Evolutionary conservation across 2,888 invertebrate species (phyloP), one percentile per base, ranked within the genome.

Genomic region (Panzeria rudis): DNA sequence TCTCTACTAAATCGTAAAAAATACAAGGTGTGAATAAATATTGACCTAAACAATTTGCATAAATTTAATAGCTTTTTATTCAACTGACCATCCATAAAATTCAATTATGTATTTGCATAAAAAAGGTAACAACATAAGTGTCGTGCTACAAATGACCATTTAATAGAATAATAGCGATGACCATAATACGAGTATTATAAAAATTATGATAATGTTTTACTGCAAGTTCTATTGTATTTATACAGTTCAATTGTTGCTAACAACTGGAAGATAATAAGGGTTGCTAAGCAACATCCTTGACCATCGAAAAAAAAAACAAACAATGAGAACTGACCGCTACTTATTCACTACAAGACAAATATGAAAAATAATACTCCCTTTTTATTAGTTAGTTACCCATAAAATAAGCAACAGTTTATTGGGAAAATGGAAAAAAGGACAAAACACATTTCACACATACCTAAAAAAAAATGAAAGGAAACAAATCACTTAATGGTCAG

Each of bases 401-500:
- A 8, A 9, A 35, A 32, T 1, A 44, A 54, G 76, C 82, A 83
- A 83, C 82, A 83, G 71, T 32, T 47, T 64, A 64, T 25, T 29
- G 64, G 38, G 25, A 66, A 73, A 66, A 54, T 25, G 38, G 29
- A 69, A 69, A 73, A 59, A 75, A 44, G 25, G 56, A 59, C 52
- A 1, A 44, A 44, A 25, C 15, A 15, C n/a, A 17, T 71, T n/a
- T 23, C 20, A 15, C 35, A 47, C 17, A 50, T 13, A 47, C 20
- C 9, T 17, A 50, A 15, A 7, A 50, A 52, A 38, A 32, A 20
- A 7, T 8, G 32, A 66, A 35, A 35, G 64, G 73, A 72, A 64
- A 44, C 83, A 86, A 76, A 84, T 85, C 86, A 84, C 61, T 86
- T 84, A 77, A 83, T 81, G 87, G 86, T 86, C 87, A 87, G 68